A percentile compares a stretch with the other conserved stretches of the same genome.
Evolutionary conservation across 1,140 invertebrate species (phyloP).

Genomic region (Eciton burchellii): DNA sequence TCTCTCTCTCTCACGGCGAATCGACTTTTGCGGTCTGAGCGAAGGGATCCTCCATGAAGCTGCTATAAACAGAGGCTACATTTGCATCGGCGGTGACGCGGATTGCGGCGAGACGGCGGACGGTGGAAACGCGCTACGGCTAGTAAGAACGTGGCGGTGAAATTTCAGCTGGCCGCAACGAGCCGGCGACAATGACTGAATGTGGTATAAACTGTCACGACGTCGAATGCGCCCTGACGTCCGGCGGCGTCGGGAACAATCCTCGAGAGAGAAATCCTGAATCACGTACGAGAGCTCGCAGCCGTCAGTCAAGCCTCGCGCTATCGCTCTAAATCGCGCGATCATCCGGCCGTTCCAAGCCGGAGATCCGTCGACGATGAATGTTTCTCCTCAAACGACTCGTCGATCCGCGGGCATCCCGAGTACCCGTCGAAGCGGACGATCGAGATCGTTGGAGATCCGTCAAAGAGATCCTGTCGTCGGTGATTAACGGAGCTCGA

Average conservation of each 20-base stretch:
- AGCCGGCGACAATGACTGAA: conserved; percentile 23
- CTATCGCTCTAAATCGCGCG: neutral
- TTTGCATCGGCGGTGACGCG: conserved; percentile 38
- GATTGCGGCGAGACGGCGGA: conserved; percentile 17
- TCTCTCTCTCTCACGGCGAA: too few species aligned
- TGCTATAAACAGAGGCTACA: conserved; percentile 50
- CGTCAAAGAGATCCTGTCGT: too few species aligned
- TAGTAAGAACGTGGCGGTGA: conserved; percentile 21
- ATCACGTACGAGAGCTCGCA: neutral
- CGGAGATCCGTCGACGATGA: too few species aligned
- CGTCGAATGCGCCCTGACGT: neutral
- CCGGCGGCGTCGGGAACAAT: neutral
- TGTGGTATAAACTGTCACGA: conserved; percentile 6
- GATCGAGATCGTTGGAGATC: too few species aligned
- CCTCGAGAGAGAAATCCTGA: conserved; percentile 5
- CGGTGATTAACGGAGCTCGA: too few species aligned
- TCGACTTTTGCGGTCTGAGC: neutral
- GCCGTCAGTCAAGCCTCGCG: neutral
- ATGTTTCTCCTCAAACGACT: too few species aligned
- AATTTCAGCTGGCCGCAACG: conserved; percentile 52
- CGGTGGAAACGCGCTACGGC: neutral
- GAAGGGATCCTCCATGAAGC: conserved; percentile 16
- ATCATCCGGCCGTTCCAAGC: too few species aligned
- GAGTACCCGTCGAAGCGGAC: too few species aligned
- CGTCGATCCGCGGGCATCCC: too few species aligned